These are phyloP conservation scores for Brachycybe producta DNA, from an alignment of 2,888 invertebrate species.

Conservation along the genomic window DNA sequence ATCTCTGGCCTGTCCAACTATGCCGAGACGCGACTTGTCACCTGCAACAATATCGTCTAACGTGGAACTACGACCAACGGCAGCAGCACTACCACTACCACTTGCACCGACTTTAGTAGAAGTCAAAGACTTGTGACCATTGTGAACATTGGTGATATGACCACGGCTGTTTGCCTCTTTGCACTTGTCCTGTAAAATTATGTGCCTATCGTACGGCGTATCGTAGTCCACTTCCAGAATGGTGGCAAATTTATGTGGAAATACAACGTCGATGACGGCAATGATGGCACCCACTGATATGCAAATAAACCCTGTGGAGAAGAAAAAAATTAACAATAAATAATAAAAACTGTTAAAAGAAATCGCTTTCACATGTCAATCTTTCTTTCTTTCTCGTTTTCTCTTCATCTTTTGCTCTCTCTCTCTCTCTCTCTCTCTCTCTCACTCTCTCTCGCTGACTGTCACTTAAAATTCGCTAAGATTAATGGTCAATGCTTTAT, in stretches of 20 bases:
- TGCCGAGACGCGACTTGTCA: no score
- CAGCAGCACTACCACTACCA: not conserved
- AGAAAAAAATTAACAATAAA: slow-evolving; percentile 15
- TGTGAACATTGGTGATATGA: not conserved
- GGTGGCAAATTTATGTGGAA: slow-evolving; percentile 82
- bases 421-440: no score
- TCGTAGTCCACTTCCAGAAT: slow-evolving; percentile 85
- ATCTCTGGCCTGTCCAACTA: slow-evolving; percentile 37
- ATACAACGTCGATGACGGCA: slow-evolving; percentile 67
- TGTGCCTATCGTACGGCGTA: slow-evolving; percentile 83
- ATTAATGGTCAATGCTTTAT: no score
- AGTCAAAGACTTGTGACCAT: not conserved
- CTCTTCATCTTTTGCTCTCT: no score
- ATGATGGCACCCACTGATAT: slow-evolving; percentile 64
- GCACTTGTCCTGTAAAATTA: slow-evolving; percentile 66
- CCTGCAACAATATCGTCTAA: no score
- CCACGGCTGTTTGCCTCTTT: not conserved
- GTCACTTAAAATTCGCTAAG: no score
- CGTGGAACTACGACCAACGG: not conserved
- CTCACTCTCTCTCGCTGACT: no score
- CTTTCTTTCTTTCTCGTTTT: no score
- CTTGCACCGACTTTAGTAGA: not conserved
- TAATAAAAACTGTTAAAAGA: not conserved
- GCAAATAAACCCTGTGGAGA: slow-evolving; percentile 54
- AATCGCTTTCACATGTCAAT: not conserved